phyloP scores from a whole-genome alignment of 2,797 vertebrate genomes.

The Pipistrellus pipistrellus region DNA sequence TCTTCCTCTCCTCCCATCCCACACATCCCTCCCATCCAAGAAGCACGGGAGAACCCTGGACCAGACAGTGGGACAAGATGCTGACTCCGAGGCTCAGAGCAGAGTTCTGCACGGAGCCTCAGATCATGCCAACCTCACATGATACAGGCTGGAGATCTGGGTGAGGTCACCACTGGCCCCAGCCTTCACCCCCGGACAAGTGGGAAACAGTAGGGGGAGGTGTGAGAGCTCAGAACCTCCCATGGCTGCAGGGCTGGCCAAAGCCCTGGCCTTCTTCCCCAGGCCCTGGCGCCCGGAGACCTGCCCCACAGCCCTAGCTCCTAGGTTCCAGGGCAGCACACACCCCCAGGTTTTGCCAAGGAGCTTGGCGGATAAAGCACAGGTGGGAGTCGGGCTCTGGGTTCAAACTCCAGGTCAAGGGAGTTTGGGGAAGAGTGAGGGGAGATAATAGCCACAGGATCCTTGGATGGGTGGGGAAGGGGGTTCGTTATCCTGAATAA shows the following conservation, averaged over 20 bases:
- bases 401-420: neutral
- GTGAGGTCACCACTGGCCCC: neutral
- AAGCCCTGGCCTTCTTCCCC: neutral
- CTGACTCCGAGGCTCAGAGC: conserved; percentile 65
- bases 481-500: neutral
- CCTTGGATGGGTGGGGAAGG: neutral
- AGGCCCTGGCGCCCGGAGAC: neutral
- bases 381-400: neutral
- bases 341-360: neutral
- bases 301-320: neutral
- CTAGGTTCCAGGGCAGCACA: neutral
- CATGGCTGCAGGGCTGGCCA: neutral
- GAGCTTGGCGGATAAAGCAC: neutral
- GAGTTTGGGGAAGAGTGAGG: neutral
- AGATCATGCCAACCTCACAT: neutral
- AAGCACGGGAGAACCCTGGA: conserved; percentile 78
- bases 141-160: neutral
- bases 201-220: neutral
- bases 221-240: neutral
- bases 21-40: conserved; percentile 58
- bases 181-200: neutral
- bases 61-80: conserved; percentile 86
- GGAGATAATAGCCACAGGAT: neutral
- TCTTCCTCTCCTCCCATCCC: neutral
- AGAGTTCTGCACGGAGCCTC: neutral